phyloP scores from a whole-genome alignment of 2,888 invertebrate species.

The Myopa testacea region DNA sequence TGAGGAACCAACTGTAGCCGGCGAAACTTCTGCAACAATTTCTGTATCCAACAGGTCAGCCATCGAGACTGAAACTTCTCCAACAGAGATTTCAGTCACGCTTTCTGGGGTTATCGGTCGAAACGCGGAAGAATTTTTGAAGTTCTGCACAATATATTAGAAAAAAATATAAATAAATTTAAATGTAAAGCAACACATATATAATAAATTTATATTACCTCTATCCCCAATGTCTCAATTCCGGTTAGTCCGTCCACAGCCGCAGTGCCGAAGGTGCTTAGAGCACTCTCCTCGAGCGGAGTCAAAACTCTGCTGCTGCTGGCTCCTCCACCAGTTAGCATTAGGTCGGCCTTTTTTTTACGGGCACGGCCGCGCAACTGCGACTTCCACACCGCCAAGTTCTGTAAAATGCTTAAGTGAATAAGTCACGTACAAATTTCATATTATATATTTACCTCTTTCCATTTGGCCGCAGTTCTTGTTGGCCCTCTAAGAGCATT shows the following conservation, averaged over 20 bases:
- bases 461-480: background rate
- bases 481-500: background rate
- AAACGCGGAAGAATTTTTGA: background rate
- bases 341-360: background rate
- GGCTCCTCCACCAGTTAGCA: background rate
- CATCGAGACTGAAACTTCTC: background rate
- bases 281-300: background rate
- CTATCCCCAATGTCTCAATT: background rate
- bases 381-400: background rate
- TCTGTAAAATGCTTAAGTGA: background rate
- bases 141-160: background rate
- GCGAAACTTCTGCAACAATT: background rate
- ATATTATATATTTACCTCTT: background rate
- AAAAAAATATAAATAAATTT: background rate
- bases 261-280: background rate
- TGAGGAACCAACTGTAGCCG: no score
- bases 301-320: background rate
- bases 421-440: background rate
- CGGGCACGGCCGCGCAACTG: background rate
- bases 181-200: background rate
- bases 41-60: background rate
- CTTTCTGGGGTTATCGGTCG: background rate
- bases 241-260: background rate
- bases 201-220: background rate
- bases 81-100: background rate